Evolutionary conservation across 2,888 invertebrate genomes (phyloP), one percentile per base, ranked within the genome.

Genomic region (Andrena fulva): DNA sequence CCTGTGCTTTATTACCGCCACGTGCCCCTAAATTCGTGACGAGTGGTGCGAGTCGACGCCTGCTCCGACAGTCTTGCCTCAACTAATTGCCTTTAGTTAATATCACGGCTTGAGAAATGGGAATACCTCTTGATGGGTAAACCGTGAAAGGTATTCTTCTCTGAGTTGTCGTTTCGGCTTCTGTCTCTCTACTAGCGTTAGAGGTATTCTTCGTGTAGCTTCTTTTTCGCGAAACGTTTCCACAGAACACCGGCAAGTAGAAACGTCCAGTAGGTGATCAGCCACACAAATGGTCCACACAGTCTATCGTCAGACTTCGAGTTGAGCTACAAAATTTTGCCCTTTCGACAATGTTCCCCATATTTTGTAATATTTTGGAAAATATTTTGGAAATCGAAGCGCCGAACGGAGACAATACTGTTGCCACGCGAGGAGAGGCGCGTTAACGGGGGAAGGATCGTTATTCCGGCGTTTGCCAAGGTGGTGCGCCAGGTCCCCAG

Each of bases 401-500:
- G 42, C 56, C 69, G 20, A 67, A 71, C 68, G 10, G 64, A 72
- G 48, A 42, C 80, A 48, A n/a, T n/a, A 8, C n/a, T 33, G 16
- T 33, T 54, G 69, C 63, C 12, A 24, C 50, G 48, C 56, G 69
- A 16, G 27, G 20, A 69, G 68, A 31, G 60, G 5, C 66, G 80
- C 80, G 84, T 82, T 87, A 86, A 88, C 81, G 76, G 64, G 72
- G 82, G 77, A 81, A 82, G 73, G 62, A 83, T 76, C 71, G 80
- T 75, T 86, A 83, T 83, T 84, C 75, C 56, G 71, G 35, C 67
- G 66, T 78, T 83, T 24, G 27, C 73, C 80, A 59, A 63, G 64
- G 48, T 31, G 80, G 62, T 67, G 56, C 73, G 73, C 69, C 64
- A 71, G 74, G 76, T 72, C 33, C 16, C 42, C 52, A 60, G 60